These are phyloP conservation scores for Phlogophora meticulosa DNA, from an alignment of 2,888 invertebrate genomes.

Conservation along the genomic window DNA sequence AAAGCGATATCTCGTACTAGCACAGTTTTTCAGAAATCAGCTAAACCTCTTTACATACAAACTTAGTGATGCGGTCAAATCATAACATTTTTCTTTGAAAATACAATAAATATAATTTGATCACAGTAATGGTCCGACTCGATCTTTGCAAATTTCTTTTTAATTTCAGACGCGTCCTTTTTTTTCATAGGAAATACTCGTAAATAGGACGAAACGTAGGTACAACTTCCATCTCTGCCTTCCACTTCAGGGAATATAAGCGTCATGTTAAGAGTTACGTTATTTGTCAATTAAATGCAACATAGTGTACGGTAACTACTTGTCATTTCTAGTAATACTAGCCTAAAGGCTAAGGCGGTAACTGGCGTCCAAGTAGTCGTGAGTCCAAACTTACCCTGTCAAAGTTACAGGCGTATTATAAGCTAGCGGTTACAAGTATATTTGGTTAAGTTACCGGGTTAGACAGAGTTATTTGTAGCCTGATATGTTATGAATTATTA, in stretches of 20 bases:
- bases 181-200: too few species aligned
- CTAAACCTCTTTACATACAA: too few species aligned
- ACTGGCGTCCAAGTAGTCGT: slow-evolving; percentile 15
- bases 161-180: too few species aligned
- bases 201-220: too few species aligned
- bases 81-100: too few species aligned
- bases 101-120: too few species aligned
- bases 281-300: slow-evolving; percentile 12
- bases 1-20: too few species aligned
- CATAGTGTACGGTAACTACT: slow-evolving; percentile 11
- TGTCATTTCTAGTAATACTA: slow-evolving; percentile 18
- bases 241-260: accelerated
- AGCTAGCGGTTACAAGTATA: slow-evolving; percentile 2
- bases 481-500: not conserved
- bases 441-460: not conserved
- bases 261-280: not conserved
- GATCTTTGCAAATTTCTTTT: too few species aligned
- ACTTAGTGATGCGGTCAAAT: too few species aligned
- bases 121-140: too few species aligned
- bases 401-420: slow-evolving; percentile 9
- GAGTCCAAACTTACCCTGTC: slow-evolving; percentile 24
- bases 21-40: too few species aligned
- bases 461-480: not conserved
- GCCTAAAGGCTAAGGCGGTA: slow-evolving; percentile 37
- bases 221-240: too few species aligned